phyloP scores from a whole-genome alignment of 2,113 vertebrate species.

The Eulemur macaco region DNA sequence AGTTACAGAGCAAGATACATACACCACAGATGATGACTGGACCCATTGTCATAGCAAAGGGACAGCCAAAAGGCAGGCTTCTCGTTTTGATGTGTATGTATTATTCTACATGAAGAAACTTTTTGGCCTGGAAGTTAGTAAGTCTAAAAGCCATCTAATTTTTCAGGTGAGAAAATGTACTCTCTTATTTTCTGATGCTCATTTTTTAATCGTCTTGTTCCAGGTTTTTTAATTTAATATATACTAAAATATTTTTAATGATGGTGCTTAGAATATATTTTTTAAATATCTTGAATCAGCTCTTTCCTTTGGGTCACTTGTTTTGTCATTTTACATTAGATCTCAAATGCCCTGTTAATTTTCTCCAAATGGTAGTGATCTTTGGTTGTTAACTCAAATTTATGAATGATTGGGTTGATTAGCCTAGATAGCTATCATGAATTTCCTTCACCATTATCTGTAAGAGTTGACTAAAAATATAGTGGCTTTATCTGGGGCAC shows the following conservation, averaged over 20 bases:
- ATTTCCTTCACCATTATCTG: background rate
- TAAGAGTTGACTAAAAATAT: background rate
- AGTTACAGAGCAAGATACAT: too few species aligned
- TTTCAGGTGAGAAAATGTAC: conserved; percentile 45
- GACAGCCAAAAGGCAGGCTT: background rate
- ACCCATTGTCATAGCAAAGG: too few species aligned
- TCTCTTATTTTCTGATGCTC: background rate
- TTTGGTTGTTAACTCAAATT: background rate
- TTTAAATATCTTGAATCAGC: background rate
- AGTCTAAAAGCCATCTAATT: conserved; percentile 27
- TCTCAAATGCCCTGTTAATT: background rate
- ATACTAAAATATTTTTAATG: background rate
- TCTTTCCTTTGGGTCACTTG: background rate
- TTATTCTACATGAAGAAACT: conserved; percentile 18
- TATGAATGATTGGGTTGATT: background rate
- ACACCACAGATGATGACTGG: too few species aligned
- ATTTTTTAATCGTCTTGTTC: background rate
- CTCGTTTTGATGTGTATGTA: conserved; percentile 30
- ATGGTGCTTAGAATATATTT: background rate
- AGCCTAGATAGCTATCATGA: background rate
- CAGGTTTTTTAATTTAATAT: background rate
- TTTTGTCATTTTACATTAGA: background rate
- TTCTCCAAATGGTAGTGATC: background rate
- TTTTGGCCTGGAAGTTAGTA: conserved; percentile 35
- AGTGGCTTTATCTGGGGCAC: background rate